These are phyloP conservation scores for Drosophila kurseongensis DNA, from an alignment of 1,140 invertebrate genomes.

Conservation along the genomic window DNA sequence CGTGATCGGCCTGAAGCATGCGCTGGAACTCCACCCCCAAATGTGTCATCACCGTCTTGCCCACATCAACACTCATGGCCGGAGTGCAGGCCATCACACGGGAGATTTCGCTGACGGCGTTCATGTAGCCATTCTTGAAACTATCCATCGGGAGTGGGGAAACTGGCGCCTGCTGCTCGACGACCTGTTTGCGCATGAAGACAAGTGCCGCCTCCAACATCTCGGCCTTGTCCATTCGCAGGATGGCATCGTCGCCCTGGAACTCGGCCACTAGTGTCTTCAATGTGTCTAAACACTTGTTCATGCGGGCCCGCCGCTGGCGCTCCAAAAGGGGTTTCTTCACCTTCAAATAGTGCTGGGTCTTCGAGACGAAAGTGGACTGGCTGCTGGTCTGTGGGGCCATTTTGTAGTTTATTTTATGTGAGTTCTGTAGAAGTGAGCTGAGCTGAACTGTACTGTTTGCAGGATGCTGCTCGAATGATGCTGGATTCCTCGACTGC, in stretches of 20 bases:
- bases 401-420: constrained; percentile 52
- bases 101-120: constrained; percentile 96
- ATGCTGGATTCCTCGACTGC: constrained; percentile 55
- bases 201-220: constrained; percentile 96
- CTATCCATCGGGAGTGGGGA: constrained; percentile 87
- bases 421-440: constrained; percentile 13
- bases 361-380: constrained; percentile 87
- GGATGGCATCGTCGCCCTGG: constrained; percentile 94
- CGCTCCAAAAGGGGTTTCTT: constrained; percentile 98
- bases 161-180: constrained; percentile 74
- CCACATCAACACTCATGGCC: constrained; percentile 92
- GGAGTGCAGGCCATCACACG: constrained; percentile 93
- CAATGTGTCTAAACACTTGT: constrained; percentile 96
- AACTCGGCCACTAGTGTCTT: constrained; percentile 96
- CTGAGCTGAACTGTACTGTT: constrained; percentile 59
- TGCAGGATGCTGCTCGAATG: constrained; percentile 79
- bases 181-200: constrained; percentile 88
- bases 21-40: constrained; percentile 92
- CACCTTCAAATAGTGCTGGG: constrained; percentile 96
- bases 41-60: constrained; percentile 94
- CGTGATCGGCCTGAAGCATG: constrained; percentile 84
- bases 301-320: constrained; percentile 96
- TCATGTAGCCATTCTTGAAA: constrained; percentile 95
- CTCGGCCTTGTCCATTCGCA: constrained; percentile 98
- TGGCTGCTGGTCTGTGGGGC: constrained; percentile 62